phyloP scores from a whole-genome alignment of 2,113 vertebrate species.

The Trinectes maculatus region DNA sequence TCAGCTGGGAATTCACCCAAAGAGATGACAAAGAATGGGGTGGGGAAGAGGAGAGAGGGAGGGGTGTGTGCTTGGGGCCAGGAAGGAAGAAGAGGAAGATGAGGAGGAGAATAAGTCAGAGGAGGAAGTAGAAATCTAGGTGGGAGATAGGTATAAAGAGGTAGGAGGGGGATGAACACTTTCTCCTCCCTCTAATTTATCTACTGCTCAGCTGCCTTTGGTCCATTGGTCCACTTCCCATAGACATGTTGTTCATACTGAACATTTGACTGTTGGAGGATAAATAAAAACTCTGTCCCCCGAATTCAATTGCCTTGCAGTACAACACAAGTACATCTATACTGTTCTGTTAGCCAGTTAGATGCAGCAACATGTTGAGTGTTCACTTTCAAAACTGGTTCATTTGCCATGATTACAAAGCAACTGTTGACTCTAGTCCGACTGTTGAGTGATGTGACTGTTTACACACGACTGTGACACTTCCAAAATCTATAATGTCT shows the following conservation, averaged over 20 bases:
- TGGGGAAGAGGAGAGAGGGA: conserved; percentile 12
- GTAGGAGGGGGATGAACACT: conserved; percentile 32
- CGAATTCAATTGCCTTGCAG: no score
- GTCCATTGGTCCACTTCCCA: not conserved
- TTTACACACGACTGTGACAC: no score
- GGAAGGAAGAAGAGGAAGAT: conserved; percentile 50
- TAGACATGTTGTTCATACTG: not conserved
- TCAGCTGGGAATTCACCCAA: conserved; percentile 86
- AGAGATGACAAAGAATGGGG: conserved; percentile 78
- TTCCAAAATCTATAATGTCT: no score
- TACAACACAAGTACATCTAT: no score
- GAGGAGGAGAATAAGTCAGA: conserved; percentile 35
- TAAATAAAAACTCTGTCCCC: no score
- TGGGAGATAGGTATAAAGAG: conserved; percentile 32
- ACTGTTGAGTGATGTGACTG: no score
- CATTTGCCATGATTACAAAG: no score
- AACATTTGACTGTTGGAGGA: no score
- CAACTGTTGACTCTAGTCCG: no score
- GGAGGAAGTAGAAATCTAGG: conserved; percentile 40
- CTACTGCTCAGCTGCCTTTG: not conserved
- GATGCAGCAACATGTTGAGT: no score
- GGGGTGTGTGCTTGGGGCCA: conserved; percentile 18
- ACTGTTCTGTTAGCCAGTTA: no score
- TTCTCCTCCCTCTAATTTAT: not conserved
- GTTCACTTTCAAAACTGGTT: no score